These are phyloP conservation scores for Dryobates pubescens DNA, from an alignment of 2,797 vertebrate genomes.

Conservation along the genomic window DNA sequence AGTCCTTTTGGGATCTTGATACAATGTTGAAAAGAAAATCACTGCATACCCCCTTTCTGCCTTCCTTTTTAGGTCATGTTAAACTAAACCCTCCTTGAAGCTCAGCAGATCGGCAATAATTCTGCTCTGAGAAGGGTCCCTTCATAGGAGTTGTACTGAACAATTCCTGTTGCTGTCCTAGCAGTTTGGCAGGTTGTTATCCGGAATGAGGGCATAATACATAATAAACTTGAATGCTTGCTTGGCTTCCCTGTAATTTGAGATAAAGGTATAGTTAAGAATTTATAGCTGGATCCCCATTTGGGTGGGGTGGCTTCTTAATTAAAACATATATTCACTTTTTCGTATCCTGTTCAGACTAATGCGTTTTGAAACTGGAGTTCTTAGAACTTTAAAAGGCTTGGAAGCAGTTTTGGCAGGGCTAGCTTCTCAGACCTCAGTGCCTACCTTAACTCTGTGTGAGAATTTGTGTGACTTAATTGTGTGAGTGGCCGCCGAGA, in stretches of 20 bases:
- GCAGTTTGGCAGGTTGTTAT: not conserved
- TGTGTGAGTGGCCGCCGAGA: not conserved
- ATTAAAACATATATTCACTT: not conserved
- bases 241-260: constrained; percentile 4
- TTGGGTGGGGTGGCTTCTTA: constrained; percentile 12
- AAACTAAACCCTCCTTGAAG: not conserved
- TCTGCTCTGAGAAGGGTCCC: not conserved
- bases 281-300: not conserved
- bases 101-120: not conserved
- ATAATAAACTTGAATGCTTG: constrained; percentile 3
- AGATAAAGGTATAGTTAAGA: not conserved
- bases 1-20: not conserved
- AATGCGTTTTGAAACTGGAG: not conserved
- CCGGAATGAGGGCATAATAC: not conserved
- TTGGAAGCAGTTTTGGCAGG: not conserved
- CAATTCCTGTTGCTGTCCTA: not conserved
- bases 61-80: constrained; percentile 26
- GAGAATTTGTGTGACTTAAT: not conserved
- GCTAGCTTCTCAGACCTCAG: not conserved
- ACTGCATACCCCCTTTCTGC: not conserved
- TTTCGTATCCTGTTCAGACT: not conserved
- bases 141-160: not conserved
- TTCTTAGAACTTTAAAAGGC: not conserved
- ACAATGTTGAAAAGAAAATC: not conserved
- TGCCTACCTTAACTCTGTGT: not conserved